A percentile compares a stretch with the other conserved stretches of the same genome.
Conservation (phyloP, 2,888 invertebrate species). For the Papilio protenor region DNA sequence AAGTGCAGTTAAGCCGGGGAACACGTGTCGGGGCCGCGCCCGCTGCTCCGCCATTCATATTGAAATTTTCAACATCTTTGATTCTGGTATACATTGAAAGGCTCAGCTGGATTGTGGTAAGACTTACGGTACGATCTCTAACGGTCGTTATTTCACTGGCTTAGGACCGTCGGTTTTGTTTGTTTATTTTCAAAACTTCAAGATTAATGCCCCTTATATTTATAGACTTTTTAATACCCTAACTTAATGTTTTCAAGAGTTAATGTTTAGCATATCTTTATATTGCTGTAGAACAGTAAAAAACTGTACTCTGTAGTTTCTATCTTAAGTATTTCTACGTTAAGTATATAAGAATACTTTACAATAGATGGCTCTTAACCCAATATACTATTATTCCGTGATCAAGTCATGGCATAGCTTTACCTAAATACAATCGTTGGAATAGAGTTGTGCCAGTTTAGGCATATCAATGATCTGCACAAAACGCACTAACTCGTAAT, state of each 20-base stretch:
- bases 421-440: background rate
- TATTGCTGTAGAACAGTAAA: no score
- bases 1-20: conserved; percentile 78
- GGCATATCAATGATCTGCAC: background rate
- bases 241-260: background rate
- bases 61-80: conserved; percentile 65
- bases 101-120: conserved; percentile 43
- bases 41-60: conserved; percentile 67
- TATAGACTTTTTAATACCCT: background rate
- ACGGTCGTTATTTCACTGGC: background rate
- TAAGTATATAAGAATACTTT: background rate
- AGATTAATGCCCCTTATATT: background rate
- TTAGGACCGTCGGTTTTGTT: background rate
- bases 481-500: background rate
- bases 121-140: background rate
- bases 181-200: background rate
- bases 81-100: conserved; percentile 48
- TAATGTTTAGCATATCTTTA: no score
- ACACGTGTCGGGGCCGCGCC: conserved; percentile 78
- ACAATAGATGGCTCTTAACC: background rate
- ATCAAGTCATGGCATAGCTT: background rate
- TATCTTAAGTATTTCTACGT: background rate
- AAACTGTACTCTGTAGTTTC: background rate
- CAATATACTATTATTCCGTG: background rate
- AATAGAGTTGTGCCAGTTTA: background rate